Conservation (phyloP, 2,888 invertebrate species). For the Camptogramma bilineatum region DNA sequence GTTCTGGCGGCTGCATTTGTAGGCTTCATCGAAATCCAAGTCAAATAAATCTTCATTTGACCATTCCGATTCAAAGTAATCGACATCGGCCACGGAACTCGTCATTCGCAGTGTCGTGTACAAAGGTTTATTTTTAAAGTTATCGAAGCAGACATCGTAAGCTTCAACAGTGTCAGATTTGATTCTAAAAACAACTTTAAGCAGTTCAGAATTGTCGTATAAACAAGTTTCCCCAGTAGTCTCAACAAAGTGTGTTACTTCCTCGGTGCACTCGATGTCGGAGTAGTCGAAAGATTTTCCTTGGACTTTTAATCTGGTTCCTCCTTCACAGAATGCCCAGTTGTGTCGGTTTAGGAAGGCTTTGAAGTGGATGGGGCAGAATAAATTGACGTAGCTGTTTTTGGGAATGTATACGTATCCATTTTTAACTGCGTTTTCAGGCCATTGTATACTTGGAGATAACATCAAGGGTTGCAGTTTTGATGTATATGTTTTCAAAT, state of each 20-base stretch:
- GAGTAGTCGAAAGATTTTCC: conserved; percentile 47
- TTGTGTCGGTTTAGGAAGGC: conserved; percentile 39
- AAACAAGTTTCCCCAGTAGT: conserved; percentile 46
- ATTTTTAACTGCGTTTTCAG: conserved; percentile 40
- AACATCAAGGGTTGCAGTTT: conserved; percentile 53
- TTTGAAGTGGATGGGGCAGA: conserved; percentile 54
- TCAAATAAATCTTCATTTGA: conserved; percentile 39
- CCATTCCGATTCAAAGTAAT: conserved; percentile 43
- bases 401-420: conserved; percentile 50
- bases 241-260: conserved; percentile 42
- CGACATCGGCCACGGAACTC: conserved; percentile 39
- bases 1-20: conserved; percentile 55
- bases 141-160: conserved; percentile 61
- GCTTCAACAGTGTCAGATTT: conserved; percentile 36
- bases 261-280: conserved; percentile 56
- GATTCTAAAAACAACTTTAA: conserved; percentile 53
- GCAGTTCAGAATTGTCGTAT: conserved; percentile 45
- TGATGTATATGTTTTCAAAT: conserved; percentile 45
- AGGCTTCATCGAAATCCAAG: conserved; percentile 51
- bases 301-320: conserved; percentile 47
- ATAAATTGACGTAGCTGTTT: conserved; percentile 43
- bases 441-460: conserved; percentile 41
- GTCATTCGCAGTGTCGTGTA: conserved; percentile 51
- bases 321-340: conserved; percentile 51
- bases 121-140: conserved; percentile 48